These are phyloP conservation scores for Sphinx pinastri DNA, from an alignment of 2,888 invertebrate genomes.

Conservation along the genomic window DNA sequence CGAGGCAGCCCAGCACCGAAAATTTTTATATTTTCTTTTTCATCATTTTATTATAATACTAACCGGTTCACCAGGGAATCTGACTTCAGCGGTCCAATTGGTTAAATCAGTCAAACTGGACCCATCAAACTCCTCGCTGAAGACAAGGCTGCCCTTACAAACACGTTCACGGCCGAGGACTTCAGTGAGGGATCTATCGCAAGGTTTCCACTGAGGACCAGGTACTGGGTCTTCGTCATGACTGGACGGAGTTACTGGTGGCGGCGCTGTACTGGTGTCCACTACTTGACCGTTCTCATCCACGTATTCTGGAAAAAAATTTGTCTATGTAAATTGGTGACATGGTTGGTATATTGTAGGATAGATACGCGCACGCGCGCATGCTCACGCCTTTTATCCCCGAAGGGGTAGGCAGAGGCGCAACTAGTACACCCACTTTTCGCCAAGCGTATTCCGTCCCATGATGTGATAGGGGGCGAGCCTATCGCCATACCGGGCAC, in stretches of 20 bases:
- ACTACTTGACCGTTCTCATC: conserved; percentile 61
- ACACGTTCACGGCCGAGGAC: conserved; percentile 54
- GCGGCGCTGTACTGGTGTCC: conserved; percentile 38
- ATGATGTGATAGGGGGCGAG: too few species aligned
- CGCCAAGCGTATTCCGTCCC: too few species aligned
- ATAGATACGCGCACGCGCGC: too few species aligned
- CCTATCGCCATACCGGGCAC: too few species aligned
- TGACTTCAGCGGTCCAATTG: conserved; percentile 81
- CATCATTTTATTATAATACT: conserved; percentile 40
- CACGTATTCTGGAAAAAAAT: conserved; percentile 60
- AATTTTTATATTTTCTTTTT: too few species aligned
- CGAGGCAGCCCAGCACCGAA: too few species aligned
- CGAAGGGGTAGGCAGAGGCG: too few species aligned
- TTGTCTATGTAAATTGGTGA: background rate
- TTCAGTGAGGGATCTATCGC: conserved; percentile 53
- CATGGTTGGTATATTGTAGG: too few species aligned
- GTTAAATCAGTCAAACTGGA: conserved; percentile 52
- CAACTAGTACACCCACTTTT: too few species aligned
- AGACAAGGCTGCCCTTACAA: conserved; percentile 84
- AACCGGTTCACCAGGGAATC: conserved; percentile 85
- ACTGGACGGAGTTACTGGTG: conserved; percentile 25
- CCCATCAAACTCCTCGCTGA: conserved; percentile 83
- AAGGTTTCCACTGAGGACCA: conserved; percentile 39
- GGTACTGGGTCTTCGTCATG: conserved; percentile 30
- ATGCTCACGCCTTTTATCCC: too few species aligned